phyloP scores from a whole-genome alignment of 2,888 invertebrate genomes.

The Belgica antarctica region DNA sequence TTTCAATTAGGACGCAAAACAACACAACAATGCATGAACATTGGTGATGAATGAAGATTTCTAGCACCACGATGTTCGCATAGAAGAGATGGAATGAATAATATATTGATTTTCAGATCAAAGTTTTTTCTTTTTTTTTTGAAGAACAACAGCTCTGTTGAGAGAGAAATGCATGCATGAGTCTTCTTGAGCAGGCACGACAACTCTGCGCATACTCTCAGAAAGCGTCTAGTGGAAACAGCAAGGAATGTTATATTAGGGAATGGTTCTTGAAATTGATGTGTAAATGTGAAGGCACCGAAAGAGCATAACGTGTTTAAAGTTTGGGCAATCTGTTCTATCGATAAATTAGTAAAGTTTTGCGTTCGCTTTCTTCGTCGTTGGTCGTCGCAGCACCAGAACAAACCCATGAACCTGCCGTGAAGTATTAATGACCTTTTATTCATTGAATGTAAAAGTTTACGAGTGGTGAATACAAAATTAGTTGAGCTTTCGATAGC shows the following conservation, averaged over 20 bases:
- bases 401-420: background rate
- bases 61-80: background rate
- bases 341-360: background rate
- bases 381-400: no score
- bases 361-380: background rate
- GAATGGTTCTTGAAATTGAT: background rate
- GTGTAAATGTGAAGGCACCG: background rate
- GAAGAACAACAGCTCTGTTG: conserved; percentile 2
- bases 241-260: background rate
- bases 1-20: background rate
- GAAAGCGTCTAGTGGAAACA: background rate
- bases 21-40: background rate
- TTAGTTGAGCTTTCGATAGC: background rate
- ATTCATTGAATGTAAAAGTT: conserved; percentile 1
- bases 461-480: background rate
- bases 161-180: background rate
- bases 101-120: conserved; percentile 19
- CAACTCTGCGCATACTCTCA: conserved; percentile 9
- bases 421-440: conserved; percentile 11
- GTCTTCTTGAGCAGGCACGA: background rate
- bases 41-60: conserved; percentile 13
- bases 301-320: background rate
- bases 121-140: background rate
- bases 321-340: background rate
- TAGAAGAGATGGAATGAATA: conserved; percentile 20